Conservation (phyloP, 2,888 invertebrate genomes). For the Drosophila melanosoma region DNA sequence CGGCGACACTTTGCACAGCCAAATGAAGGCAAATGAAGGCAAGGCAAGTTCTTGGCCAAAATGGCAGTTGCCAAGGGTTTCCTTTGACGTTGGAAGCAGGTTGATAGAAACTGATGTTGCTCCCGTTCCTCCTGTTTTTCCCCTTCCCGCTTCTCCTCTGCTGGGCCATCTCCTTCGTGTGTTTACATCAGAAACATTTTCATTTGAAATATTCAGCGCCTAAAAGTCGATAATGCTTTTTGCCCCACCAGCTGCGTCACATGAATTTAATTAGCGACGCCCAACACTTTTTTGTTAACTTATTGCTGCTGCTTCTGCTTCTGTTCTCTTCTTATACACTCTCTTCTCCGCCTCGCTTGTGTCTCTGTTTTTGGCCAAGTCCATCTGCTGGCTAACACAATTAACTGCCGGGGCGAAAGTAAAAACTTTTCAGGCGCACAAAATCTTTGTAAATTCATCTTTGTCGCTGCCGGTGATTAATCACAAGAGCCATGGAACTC, state of each 20-base stretch:
- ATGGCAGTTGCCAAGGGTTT: conserved; percentile 77
- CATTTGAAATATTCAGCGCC: conserved; percentile 79
- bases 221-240: conserved; percentile 80
- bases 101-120: conserved; percentile 5
- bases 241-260: conserved; percentile 67
- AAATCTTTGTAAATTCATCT: conserved; percentile 81
- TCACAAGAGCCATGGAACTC: conserved; percentile 52
- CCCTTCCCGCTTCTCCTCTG: conserved; percentile 1
- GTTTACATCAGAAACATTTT: conserved; percentile 78
- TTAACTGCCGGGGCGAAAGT: conserved; percentile 71
- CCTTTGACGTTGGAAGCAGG: conserved; percentile 59
- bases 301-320: not conserved
- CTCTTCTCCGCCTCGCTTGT: not conserved
- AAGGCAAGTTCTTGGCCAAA: conserved; percentile 31
- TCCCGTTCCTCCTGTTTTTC: not conserved
- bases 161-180: conserved; percentile 15
- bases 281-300: conserved; percentile 73
- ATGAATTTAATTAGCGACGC: conserved; percentile 78
- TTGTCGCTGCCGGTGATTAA: conserved; percentile 79
- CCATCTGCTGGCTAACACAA: conserved; percentile 76
- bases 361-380: conserved; percentile 33
- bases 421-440: conserved; percentile 67
- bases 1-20: conserved; percentile 74
- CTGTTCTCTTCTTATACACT: not conserved
- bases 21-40: not conserved